A percentile compares a stretch with the other conserved stretches of the same genome.
Evolutionary conservation across 2,888 invertebrate species (phyloP).

Genomic region (Netelia virgata): DNA sequence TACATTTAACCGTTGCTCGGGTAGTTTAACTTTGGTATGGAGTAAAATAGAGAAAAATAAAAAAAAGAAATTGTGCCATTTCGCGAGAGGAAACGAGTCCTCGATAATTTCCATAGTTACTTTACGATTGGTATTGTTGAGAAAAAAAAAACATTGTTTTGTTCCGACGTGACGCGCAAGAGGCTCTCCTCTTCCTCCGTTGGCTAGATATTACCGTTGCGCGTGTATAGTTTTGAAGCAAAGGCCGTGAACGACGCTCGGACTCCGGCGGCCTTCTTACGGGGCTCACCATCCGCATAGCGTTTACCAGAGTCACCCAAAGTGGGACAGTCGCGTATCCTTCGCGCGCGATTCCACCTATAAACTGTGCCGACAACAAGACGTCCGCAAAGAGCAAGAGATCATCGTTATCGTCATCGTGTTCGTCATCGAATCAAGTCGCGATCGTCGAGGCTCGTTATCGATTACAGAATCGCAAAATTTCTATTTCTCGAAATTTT

Average conservation of each 20-base stretch:
- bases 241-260: conserved; percentile 9
- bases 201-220: conserved; percentile 77
- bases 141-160: conserved; percentile 10
- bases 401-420: conserved; percentile 27
- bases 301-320: conserved; percentile 75
- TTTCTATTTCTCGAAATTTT: conserved; percentile 83
- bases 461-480: conserved; percentile 71
- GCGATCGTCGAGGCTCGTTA: too few relatives aligned
- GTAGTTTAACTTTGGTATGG: too few relatives aligned
- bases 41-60: too few relatives aligned
- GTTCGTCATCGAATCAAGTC: not conserved
- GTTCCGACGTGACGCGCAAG: not conserved
- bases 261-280: conserved; percentile 73
- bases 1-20: too few relatives aligned
- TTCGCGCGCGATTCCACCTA: conserved; percentile 81
- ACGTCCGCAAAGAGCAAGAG: conserved; percentile 35
- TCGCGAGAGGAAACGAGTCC: not conserved
- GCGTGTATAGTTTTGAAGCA: conserved; percentile 71
- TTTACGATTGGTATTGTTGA: conserved; percentile 4
- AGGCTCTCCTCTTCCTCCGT: conserved; percentile 14
- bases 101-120: not conserved
- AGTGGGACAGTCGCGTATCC: conserved; percentile 83
- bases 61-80: not conserved
- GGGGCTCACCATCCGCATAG: conserved; percentile 78
- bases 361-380: conserved; percentile 76